Evolutionary conservation across 2,797 vertebrate species (phyloP), one percentile per base, ranked within the genome.

Genomic region (Hozukius guyotensis): DNA sequence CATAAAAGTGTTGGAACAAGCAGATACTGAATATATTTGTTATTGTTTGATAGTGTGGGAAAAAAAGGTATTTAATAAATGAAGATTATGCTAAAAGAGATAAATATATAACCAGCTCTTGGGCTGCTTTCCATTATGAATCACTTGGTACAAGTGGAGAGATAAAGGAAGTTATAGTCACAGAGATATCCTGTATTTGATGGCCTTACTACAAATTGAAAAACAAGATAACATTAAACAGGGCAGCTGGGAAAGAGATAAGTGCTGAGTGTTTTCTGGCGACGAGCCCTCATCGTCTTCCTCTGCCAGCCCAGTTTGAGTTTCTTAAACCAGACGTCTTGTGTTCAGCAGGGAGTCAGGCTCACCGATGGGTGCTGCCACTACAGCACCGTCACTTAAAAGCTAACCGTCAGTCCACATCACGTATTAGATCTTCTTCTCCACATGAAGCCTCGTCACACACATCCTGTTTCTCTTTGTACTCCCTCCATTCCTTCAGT

Each of bases 371-470:
- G 80, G 85, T 5, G 27, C 83, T 74, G 77, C 75, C 89, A 77
- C 79, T 34, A 59, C 72, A 61, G 78, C 57, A 16, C 32, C 42
- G 25, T 75, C 81, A 73, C 77, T 79, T 72, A 81, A 89, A 83
- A 88, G 80, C 79, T 65, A 64, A 2, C 8, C 69, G 86, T 93
- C 90, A 62, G 53, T 78, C 72, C 65, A 53, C 81, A 93, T 93
- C 66, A 89, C 42, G 22, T 24, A 81, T 42, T 29, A 80, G 76
- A 88, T 79, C 59, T 59, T 66, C 61, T 24, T 74, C 86, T 63
- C 80, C 56, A 24, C 77, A 62, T 62, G 87, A 60, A n/a, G 80
- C 81, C 66, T 52, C 49, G 31, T 60, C 12, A 22, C 60, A 62
- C 72, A 77, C 67, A 16, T 69, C n/a, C 29, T 11, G 63, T 64